Evolutionary conservation across 2,888 invertebrate species (phyloP).

Genomic region (Tridacna crocea): DNA sequence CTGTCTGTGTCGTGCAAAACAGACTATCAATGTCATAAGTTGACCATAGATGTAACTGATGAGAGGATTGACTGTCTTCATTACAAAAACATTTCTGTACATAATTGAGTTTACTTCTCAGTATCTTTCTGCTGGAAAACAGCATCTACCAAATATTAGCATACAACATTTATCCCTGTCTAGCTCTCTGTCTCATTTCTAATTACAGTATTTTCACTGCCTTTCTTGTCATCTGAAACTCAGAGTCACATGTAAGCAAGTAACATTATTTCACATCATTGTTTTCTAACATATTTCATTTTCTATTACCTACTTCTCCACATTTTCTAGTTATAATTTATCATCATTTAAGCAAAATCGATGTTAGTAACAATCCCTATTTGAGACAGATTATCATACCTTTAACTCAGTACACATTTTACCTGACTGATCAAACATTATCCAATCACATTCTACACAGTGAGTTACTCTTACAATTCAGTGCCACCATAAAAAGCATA

Average conservation of each 20-base stretch:
- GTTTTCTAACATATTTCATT: no score
- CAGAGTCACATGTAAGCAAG: no score
- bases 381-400: background rate
- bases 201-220: no score
- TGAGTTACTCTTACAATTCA: slow-evolving; percentile 4
- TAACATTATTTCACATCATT: no score
- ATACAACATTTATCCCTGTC: background rate
- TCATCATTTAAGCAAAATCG: no score
- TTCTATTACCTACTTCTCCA: no score
- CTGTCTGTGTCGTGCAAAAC: no score
- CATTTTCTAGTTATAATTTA: no score
- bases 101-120: background rate
- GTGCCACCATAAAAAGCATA: slow-evolving; percentile 27
- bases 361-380: background rate
- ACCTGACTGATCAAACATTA: slow-evolving; percentile 12
- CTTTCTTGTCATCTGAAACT: no score
- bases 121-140: background rate
- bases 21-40: no score
- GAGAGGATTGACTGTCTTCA: no score
- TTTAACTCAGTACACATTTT: background rate
- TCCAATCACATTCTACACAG: slow-evolving; percentile 14
- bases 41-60: no score
- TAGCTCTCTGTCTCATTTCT: background rate
- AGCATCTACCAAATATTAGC: slow-evolving; percentile 17
- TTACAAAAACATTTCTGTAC: background rate